Evolutionary conservation across 2,113 vertebrate genomes (phyloP), one percentile per base, ranked within the genome.

Genomic region (Genyomyrus donnyi): DNA sequence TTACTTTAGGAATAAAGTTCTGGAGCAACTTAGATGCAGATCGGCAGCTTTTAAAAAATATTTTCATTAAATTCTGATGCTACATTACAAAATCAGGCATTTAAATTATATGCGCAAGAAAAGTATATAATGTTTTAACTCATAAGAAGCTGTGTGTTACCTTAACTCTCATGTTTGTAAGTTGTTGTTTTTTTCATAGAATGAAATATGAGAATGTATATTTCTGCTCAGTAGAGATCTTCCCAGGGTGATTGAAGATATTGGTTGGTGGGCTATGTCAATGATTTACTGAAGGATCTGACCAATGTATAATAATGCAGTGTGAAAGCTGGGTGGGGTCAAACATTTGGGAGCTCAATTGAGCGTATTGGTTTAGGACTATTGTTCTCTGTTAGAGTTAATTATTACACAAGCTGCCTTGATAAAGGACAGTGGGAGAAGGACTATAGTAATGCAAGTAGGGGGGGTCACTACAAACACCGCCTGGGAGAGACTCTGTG

Each of bases 351-450:
- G 53, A 42, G 39, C 24, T 56, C 19, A 58, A 24, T 84, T 77
- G 46, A 39, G 35, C 31, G 80, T 85, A 46, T 90, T 90, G 52
- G 89, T 62, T 90, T 53, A 86, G 83, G 49, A 31, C 52, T 62
- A 90, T 90, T 85, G 50, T 90, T 90, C 77, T 35, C 80, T 27
- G 35, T 84, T 42, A 83, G 48, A 88, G 90, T 90, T 90, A 70
- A 90, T 90, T 62, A 90, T 90, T 90, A 88, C n/a, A n/a, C 31
- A 52, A 31, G 83, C 70, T 89, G 88, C 88, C 49, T 80, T 89
- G 74, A 89, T 80, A 53, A 89, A 9, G 70, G 8, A 48, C 17
- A 45, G 89, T 42, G 53, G 27, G 50, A 11, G 39, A 53, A 58
- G 52, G 50, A 1, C 56, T 52, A 85, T 56, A 86, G 89, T 70